Evolutionary conservation across 2,888 invertebrate genomes (phyloP).

Genomic region (Tachina grossa): DNA sequence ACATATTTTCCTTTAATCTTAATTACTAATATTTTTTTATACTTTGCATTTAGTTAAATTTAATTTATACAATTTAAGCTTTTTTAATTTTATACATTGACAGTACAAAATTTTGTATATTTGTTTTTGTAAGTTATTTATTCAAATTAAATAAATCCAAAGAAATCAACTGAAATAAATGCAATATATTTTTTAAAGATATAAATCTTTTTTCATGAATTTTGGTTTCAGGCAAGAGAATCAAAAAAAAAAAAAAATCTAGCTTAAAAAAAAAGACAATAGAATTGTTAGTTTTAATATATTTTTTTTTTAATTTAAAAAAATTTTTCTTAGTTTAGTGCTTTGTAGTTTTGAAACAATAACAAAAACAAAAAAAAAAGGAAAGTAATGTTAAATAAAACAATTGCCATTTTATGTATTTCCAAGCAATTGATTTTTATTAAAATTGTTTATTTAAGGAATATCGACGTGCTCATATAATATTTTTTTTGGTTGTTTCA

Average conservation of each 20-base stretch:
- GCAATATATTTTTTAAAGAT: constrained; percentile 27
- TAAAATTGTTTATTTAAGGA: constrained; percentile 75
- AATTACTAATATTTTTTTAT: constrained; percentile 27
- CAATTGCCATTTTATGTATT: constrained; percentile 68
- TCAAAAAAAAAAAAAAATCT: constrained; percentile 45
- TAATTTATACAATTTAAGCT: constrained; percentile 57
- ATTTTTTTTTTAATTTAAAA: constrained; percentile 19
- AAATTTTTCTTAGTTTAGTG: constrained; percentile 19
- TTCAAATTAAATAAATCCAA: constrained; percentile 46
- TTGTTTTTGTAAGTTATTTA: constrained; percentile 23
- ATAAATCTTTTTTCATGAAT: constrained; percentile 19
- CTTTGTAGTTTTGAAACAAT: constrained; percentile 26
- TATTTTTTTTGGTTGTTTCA: constrained; percentile 71
- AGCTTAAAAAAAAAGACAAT: constrained; percentile 45
- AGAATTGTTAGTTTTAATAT: constrained; percentile 40
- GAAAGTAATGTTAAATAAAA: background rate
- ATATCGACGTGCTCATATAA: constrained; percentile 78
- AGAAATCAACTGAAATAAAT: constrained; percentile 49
- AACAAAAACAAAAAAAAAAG: background rate
- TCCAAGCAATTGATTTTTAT: constrained; percentile 70
- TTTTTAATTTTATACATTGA: constrained; percentile 54
- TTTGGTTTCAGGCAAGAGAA: constrained; percentile 45
- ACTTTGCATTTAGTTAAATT: constrained; percentile 31
- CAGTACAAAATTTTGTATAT: constrained; percentile 1
- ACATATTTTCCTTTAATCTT: background rate